Evolutionary conservation across 2,797 vertebrate genomes (phyloP).

Genomic region (Phoebastria nigripes): DNA sequence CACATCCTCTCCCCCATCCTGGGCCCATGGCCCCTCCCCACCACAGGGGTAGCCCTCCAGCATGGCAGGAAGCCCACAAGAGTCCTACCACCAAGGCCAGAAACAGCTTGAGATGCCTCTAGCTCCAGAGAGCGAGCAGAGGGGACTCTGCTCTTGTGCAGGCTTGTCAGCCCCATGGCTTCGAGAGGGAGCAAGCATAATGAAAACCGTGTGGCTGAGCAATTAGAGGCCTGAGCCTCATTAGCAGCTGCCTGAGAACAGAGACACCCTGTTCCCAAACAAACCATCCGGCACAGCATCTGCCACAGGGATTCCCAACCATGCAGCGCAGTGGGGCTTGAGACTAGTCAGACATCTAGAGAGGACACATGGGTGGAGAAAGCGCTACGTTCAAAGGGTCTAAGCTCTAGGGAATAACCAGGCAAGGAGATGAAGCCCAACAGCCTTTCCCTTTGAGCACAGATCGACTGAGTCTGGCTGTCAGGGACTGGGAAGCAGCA

Average conservation of each 20-base stretch:
- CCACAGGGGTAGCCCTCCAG: rapidly evolving
- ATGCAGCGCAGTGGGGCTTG: neutral
- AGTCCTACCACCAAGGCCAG: rapidly evolving
- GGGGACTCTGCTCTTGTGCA: neutral
- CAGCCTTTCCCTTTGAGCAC: neutral
- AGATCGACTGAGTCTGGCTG: neutral
- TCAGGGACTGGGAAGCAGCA: neutral
- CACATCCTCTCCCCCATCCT: neutral
- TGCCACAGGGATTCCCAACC: neutral
- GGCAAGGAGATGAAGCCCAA: neutral
- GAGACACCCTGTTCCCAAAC: neutral
- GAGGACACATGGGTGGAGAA: neutral
- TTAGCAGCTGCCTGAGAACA: neutral
- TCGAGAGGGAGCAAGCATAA: rapidly evolving
- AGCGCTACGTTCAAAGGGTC: rapidly evolving
- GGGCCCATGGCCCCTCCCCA: neutral
- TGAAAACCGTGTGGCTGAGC: neutral
- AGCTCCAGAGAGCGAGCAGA: neutral
- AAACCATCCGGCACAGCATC: neutral
- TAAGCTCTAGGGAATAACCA: neutral
- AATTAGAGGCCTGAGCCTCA: neutral
- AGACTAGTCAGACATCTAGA: neutral
- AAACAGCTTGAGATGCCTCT: neutral
- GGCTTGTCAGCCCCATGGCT: neutral
- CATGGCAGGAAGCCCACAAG: rapidly evolving